Evolutionary conservation across 2,797 vertebrate genomes (phyloP).

Genomic region (Sebastes variabilis): DNA sequence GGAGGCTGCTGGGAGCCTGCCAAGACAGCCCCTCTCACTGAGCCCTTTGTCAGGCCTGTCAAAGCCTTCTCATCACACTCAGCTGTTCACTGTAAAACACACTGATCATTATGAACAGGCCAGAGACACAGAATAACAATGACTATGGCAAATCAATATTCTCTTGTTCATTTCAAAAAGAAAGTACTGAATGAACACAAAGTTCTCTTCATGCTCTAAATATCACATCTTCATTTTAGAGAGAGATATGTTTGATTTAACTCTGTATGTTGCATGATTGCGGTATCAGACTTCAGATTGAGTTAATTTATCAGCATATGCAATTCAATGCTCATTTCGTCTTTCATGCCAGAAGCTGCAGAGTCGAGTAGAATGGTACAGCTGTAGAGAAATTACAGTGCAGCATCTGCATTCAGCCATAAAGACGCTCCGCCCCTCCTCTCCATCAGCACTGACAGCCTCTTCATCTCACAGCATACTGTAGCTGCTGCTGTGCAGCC

Average conservation of each 20-base stretch:
- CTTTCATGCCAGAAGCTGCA: not conserved
- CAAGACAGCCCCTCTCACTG: conserved; percentile 69
- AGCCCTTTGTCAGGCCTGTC: conserved; percentile 79
- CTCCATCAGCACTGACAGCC: conserved; percentile 12
- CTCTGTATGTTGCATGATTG: not conserved
- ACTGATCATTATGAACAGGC: conserved; percentile 74
- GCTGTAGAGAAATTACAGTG: not conserved
- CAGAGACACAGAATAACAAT: conserved; percentile 58
- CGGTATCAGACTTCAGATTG: not conserved
- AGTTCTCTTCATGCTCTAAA: conserved; percentile 47
- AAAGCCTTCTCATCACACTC: conserved; percentile 79
- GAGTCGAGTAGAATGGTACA: not conserved
- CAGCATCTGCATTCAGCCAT: conserved; percentile 20
- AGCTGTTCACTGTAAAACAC: conserved; percentile 79
- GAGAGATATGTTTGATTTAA: not conserved
- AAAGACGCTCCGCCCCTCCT: not conserved
- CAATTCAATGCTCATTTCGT: not conserved
- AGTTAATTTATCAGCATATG: not conserved
- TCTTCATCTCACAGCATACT: not conserved
- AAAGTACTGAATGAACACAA: conserved; percentile 17
- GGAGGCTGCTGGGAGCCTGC: conserved; percentile 66
- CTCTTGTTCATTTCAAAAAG: conserved; percentile 40
- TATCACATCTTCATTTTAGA: not conserved
- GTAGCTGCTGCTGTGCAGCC: not conserved
- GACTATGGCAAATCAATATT: conserved; percentile 67